Evolutionary conservation across 1,140 invertebrate species (phyloP), one percentile per base, ranked within the genome.

Genomic region (Physella acuta): DNA sequence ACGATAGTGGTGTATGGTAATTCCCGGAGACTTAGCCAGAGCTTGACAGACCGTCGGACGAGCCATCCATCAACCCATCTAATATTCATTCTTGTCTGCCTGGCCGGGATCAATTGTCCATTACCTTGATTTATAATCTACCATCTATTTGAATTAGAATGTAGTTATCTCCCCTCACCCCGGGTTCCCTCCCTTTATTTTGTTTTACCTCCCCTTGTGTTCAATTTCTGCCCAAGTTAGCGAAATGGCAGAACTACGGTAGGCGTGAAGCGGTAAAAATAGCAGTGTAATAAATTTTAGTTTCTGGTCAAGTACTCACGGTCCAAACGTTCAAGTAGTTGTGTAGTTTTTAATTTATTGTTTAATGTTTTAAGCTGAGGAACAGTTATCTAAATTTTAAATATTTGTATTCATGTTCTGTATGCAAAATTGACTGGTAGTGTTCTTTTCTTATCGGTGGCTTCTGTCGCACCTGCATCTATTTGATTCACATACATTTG

Each of bases 81-180:
- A 66, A 66, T 66, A 66, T 66, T 66, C 64, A 66, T 66, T 66
- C 64, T 66, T 66, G 64, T 66, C 64, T 34, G 64, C 44, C 64
- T 56, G 51, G 2, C 53, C 53, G 3, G 52, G 64, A 66, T 66
- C 64, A 66, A 66, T 66, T 66, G 64, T 66, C 64, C 52, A 66
- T 66, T 66, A 66, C 52, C 52, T 66, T 66, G 64, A 66, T 66
- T 66, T 66, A 66, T 58, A 52, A 56, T 66, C 64, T 56, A 66
- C 52, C 64, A 66, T 66, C 52, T 66, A 66, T 66, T 66, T 56
- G 64, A 66, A 56, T 56, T 56, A 66, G 52, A 56, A 56, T 26
- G 64, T 39, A 37, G 64, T 66, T 66, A 66, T 52, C 17, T 14
- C 44, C 44, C 62, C 28, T 16, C 49, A 16, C 11, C 59, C 36